Conservation (phyloP, 2,797 vertebrate species). For the Pseudochirops corinnae region DNA sequence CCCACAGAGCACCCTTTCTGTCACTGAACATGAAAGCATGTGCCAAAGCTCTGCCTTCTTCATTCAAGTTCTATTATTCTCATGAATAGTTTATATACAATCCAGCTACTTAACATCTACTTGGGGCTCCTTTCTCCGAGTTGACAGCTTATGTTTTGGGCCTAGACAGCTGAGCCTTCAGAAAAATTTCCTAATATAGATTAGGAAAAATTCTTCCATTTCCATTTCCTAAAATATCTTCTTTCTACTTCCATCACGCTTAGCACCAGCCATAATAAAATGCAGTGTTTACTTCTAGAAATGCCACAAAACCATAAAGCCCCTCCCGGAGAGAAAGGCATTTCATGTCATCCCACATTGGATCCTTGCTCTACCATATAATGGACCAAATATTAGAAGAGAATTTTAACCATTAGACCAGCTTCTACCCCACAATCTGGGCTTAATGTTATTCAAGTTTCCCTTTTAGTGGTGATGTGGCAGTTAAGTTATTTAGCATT, state of each 20-base stretch:
- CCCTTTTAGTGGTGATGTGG: background rate
- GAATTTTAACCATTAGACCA: background rate
- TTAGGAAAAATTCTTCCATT: conserved; percentile 5
- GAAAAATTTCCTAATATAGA: background rate
- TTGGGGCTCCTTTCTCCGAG: background rate
- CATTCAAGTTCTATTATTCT: conserved; percentile 47
- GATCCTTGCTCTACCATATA: background rate
- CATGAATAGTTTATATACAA: background rate
- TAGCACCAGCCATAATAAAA: background rate
- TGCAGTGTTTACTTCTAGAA: background rate
- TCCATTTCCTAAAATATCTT: background rate
- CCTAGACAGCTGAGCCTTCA: background rate
- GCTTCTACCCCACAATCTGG: background rate
- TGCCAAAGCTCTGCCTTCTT: conserved; percentile 24
- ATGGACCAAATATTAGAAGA: background rate
- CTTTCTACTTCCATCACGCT: background rate
- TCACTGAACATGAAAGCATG: conserved; percentile 15
- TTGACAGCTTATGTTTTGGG: background rate
- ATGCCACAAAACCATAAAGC: background rate
- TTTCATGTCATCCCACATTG: background rate
- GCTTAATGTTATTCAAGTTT: background rate
- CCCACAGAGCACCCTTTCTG: conserved; percentile 51
- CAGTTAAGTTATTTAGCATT: background rate
- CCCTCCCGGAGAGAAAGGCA: background rate
- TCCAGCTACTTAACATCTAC: background rate